A percentile compares a stretch with the other conserved stretches of the same genome.
phyloP scores from a whole-genome alignment of 2,113 vertebrate species.

The Glareola pratincola region DNA sequence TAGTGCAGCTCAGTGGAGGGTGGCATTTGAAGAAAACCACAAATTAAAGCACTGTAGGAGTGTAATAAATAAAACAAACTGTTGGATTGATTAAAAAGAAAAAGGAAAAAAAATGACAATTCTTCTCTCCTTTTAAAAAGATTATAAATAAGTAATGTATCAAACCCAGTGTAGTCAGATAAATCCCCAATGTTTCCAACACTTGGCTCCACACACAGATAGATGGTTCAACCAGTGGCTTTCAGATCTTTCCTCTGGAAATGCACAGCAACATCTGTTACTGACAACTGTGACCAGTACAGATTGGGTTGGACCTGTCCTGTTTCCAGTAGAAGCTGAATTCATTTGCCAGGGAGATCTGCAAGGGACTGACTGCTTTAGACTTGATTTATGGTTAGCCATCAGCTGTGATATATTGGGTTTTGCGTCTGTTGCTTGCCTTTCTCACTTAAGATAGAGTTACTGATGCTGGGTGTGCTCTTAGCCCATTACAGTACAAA shows the following conservation, averaged over 20 bases:
- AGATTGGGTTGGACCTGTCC: not conserved
- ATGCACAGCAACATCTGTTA: not conserved
- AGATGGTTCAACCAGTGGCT: not conserved
- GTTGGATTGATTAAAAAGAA: not conserved
- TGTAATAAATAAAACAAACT: not conserved
- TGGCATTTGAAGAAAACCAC: slow-evolving; percentile 1
- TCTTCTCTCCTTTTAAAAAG: not conserved
- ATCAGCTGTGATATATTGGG: not conserved
- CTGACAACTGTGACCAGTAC: not conserved
- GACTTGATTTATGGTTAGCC: not conserved
- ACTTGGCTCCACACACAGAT: not conserved
- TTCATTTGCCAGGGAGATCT: not conserved
- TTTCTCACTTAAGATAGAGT: not conserved
- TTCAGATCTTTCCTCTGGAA: not conserved
- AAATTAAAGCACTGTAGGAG: not conserved
- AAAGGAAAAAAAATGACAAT: not conserved
- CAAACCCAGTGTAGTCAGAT: not conserved
- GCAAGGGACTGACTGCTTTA: not conserved
- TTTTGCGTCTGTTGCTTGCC: not conserved
- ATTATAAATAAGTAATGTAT: not conserved
- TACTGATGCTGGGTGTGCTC: not conserved
- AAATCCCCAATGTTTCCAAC: not conserved
- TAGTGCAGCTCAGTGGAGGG: not conserved
- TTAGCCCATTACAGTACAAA: not conserved
- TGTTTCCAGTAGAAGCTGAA: not conserved